Evolutionary conservation across 1,140 invertebrate genomes (phyloP), one percentile per base, ranked within the genome.

Genomic region (Pseudachorutes palmiensis): DNA sequence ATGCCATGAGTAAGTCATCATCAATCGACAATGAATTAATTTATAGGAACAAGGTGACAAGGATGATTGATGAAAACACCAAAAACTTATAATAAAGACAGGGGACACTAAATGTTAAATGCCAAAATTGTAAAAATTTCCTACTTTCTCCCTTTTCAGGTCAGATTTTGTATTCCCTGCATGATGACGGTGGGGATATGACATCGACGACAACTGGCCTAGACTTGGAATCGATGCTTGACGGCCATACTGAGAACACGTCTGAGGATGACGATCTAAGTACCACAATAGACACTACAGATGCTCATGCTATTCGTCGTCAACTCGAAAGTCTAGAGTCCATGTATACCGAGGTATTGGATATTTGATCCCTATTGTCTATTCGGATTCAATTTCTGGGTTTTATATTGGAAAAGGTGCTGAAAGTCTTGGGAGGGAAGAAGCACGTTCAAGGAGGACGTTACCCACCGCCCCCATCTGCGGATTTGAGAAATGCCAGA

Each of bases 241-340:
- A 90, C 69, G 85, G 83, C 29, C 79, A 83, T 67, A 83, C 82
- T 2, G 82, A 83, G 75, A 76, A 76, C 60, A 78, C 76, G 14
- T 77, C 76, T 9, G 86, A 85, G 64, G 88, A 90, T 76, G 77
- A 78, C 55, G 87, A 88, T 75, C 79, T 88, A 16, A 89, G 86
- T 36, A 87, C 87, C 1, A 87, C 87, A 22, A 76, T 76, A 55
- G 79, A 80, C 49, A 76, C 75, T 0, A 76, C 75, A 14, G 88
- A 91, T 77, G 87, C 88, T 0, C 80, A 86, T 70, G 86, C 87
- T 1, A 91, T 92, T 32, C 82, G 89, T 55, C 86, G 89, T 66
- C 90, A 94, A 75, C 78, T 95, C 24, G 87, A 91, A 75, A 89
- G 89, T 0, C 81, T 95, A 12, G 91, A 94, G 81, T 87, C 84